phyloP scores from a whole-genome alignment of 2,113 vertebrate species.

The Hassar affinis region DNA sequence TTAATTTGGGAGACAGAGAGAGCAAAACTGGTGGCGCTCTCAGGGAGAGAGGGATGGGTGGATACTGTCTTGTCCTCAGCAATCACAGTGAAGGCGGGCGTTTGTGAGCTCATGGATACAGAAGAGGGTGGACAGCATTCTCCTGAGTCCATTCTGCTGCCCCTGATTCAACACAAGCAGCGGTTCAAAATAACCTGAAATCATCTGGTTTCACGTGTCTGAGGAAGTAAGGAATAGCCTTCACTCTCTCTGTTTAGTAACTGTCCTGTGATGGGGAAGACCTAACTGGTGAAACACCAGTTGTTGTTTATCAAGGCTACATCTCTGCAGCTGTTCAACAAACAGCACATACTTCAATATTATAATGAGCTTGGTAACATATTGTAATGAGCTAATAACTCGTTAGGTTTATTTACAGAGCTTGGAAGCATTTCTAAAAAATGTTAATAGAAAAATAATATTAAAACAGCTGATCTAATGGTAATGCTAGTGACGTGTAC shows the following conservation, averaged over 20 bases:
- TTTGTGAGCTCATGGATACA: neutral
- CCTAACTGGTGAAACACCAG: neutral
- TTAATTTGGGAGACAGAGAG: neutral
- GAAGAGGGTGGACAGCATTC: neutral
- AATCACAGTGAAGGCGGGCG: neutral
- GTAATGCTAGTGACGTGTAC: neutral
- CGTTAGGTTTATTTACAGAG: neutral
- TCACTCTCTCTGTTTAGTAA: neutral
- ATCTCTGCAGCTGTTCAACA: neutral
- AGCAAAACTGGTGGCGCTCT: no score
- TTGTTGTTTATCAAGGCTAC: neutral
- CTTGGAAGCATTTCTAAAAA: neutral
- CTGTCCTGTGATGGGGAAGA: neutral
- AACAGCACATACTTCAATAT: neutral
- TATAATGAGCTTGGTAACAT: neutral
- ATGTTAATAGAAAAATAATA: neutral
- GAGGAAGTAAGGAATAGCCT: neutral
- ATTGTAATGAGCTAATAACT: no score
- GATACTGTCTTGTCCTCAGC: neutral
- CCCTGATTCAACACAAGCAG: no score
- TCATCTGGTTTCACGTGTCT: neutral
- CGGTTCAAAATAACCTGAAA: neutral
- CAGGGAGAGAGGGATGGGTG: neutral
- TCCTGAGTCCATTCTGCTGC: no score
- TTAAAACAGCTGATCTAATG: neutral